Evolutionary conservation across 2,797 vertebrate genomes (phyloP).

Genomic region (Typhlichthys subterraneus): DNA sequence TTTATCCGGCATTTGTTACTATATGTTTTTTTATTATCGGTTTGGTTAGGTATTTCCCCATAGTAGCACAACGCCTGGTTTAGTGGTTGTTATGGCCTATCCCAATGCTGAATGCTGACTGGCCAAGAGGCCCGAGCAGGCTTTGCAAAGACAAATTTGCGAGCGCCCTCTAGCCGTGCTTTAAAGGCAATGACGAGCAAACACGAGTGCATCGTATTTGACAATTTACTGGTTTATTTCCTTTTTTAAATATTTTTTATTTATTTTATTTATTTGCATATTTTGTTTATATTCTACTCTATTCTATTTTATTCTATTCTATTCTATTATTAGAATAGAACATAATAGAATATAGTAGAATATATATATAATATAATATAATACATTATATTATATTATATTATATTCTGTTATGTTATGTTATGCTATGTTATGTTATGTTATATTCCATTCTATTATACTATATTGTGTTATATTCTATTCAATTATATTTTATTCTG

Average conservation of each 20-base stretch:
- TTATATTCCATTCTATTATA: neutral
- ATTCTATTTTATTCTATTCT: neutral
- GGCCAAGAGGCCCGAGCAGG: conserved; percentile 32
- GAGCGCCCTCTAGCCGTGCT: conserved; percentile 57
- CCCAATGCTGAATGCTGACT: conserved; percentile 50
- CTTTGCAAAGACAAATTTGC: conserved; percentile 36
- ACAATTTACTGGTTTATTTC: too few species aligned
- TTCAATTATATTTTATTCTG: neutral
- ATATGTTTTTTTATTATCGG: conserved; percentile 43
- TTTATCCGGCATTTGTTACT: conserved; percentile 2
- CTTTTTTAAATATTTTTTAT: too few species aligned
- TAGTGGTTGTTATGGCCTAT: conserved; percentile 77
- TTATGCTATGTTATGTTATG: neutral
- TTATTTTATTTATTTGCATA: neutral
- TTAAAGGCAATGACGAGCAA: conserved; percentile 2
- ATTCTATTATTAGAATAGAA: neutral
- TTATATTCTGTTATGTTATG: neutral
- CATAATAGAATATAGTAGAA: too few species aligned
- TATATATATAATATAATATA: too few species aligned
- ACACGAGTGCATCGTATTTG: too few species aligned
- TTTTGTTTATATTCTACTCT: neutral
- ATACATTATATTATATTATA: neutral
- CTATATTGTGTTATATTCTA: neutral
- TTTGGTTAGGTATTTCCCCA: conserved; percentile 66
- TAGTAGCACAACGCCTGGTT: conserved; percentile 70